phyloP scores from a whole-genome alignment of 1,140 invertebrate species.

The Goniozus legneri region DNA sequence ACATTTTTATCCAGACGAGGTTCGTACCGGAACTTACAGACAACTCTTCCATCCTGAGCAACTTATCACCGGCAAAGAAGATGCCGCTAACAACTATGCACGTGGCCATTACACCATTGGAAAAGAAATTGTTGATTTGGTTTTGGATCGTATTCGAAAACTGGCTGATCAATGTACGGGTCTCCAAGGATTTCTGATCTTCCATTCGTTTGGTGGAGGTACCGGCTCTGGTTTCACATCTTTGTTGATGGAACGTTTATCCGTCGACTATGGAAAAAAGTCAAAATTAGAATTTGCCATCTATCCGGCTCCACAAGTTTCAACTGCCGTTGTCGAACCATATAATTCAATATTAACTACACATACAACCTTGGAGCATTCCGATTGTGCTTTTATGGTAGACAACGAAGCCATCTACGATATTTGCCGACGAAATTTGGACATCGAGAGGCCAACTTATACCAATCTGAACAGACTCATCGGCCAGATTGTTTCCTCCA shows the following conservation, averaged over 20 bases:
- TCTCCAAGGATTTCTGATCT: slow-evolving; percentile 23
- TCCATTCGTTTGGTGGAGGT: slow-evolving; percentile 22
- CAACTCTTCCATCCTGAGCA: slow-evolving; percentile 62
- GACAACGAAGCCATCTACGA: too few relatives aligned
- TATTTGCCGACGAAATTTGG: too few relatives aligned
- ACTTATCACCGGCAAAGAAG: too few relatives aligned
- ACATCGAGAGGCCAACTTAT: slow-evolving; percentile 57
- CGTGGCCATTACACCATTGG: slow-evolving; percentile 41
- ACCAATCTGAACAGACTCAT: slow-evolving; percentile 24
- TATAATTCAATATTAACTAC: slow-evolving; percentile 53
- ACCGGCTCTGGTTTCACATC: slow-evolving; percentile 27
- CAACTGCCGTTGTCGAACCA: slow-evolving; percentile 24
- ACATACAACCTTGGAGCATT: slow-evolving; percentile 65
- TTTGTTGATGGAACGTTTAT: too few relatives aligned
- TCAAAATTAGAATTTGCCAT: too few relatives aligned
- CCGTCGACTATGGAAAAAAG: too few relatives aligned
- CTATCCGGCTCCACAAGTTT: slow-evolving; percentile 21
- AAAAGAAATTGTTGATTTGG: slow-evolving; percentile 23
- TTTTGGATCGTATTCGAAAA: slow-evolving; percentile 21
- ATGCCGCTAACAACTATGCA: too few relatives aligned
- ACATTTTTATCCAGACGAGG: slow-evolving; percentile 20
- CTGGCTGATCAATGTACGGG: slow-evolving; percentile 24
- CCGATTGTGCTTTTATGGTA: slow-evolving; percentile 68
- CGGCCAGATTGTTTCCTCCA: too few relatives aligned
- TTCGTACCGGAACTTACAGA: slow-evolving; percentile 54